phyloP scores from a whole-genome alignment of 1,140 invertebrate genomes.

The Brachionus sp. region DNA sequence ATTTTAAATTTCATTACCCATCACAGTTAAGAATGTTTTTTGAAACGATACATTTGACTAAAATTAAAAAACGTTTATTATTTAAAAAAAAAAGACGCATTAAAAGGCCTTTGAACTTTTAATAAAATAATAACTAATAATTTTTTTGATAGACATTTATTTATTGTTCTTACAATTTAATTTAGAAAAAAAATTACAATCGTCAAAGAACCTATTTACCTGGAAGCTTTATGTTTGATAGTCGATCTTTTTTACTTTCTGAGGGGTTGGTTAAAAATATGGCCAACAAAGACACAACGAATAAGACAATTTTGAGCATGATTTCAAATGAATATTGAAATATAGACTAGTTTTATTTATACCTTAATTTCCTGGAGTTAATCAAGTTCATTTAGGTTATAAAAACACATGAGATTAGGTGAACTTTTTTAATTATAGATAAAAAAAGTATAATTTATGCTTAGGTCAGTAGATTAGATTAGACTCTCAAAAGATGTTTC shows the following conservation, averaged over 20 bases:
- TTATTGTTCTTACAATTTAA: too few relatives aligned
- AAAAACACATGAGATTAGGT: neutral
- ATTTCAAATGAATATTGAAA: too few relatives aligned
- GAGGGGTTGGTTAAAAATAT: neutral
- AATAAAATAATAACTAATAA: too few relatives aligned
- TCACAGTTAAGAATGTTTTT: neutral
- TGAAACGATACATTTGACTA: neutral
- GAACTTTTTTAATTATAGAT: neutral
- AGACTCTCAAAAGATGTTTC: too few relatives aligned
- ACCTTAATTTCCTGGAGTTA: neutral
- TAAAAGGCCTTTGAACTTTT: too few relatives aligned
- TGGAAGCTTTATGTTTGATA: neutral
- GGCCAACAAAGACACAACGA: neutral
- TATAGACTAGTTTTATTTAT: neutral
- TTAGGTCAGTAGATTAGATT: neutral
- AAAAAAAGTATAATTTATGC: neutral
- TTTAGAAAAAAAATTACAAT: neutral
- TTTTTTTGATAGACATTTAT: too few relatives aligned
- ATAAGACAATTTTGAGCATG: neutral
- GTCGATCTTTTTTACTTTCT: neutral
- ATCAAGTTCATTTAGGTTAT: neutral
- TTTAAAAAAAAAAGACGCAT: too few relatives aligned
- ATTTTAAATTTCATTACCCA: neutral
- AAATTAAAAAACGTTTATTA: neutral
- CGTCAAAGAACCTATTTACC: neutral